phyloP scores from a whole-genome alignment of 2,797 vertebrate species.

The Pseudocheirus occidentalis region DNA sequence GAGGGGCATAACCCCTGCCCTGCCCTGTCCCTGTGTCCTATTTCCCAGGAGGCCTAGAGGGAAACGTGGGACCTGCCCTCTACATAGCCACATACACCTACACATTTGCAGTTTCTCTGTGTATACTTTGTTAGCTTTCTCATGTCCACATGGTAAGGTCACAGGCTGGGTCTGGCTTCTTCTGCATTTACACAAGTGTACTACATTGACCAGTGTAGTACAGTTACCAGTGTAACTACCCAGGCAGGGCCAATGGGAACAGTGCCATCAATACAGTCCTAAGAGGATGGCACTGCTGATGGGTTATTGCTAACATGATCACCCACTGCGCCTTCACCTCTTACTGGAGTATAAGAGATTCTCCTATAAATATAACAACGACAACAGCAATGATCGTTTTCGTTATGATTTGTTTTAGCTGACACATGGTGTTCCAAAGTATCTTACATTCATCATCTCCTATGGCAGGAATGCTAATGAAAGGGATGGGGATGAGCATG shows the following conservation, averaged over 20 bases:
- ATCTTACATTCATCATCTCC: not conserved
- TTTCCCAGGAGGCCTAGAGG: not conserved
- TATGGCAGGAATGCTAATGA: not conserved
- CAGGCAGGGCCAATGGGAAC: not conserved
- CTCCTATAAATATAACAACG: not conserved
- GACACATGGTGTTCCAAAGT: not conserved
- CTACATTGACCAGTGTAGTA: too few species aligned
- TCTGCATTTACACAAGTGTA: not conserved
- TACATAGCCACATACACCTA: not conserved
- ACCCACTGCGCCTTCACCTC: not conserved
- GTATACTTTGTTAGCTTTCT: not conserved
- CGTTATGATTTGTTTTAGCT: not conserved
- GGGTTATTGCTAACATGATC: not conserved
- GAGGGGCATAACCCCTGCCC: not conserved
- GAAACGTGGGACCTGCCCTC: not conserved
- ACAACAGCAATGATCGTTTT: not conserved
- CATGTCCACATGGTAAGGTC: not conserved
- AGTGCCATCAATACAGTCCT: not conserved
- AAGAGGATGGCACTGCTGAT: not conserved
- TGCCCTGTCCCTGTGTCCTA: not conserved
- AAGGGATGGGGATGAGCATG: not conserved
- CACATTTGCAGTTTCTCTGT: not conserved
- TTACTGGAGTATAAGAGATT: not conserved
- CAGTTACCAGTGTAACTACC: too few species aligned
- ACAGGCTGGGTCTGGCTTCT: not conserved